Conservation (phyloP, 2,113 vertebrate genomes). For the Cinclus mexicanus region DNA sequence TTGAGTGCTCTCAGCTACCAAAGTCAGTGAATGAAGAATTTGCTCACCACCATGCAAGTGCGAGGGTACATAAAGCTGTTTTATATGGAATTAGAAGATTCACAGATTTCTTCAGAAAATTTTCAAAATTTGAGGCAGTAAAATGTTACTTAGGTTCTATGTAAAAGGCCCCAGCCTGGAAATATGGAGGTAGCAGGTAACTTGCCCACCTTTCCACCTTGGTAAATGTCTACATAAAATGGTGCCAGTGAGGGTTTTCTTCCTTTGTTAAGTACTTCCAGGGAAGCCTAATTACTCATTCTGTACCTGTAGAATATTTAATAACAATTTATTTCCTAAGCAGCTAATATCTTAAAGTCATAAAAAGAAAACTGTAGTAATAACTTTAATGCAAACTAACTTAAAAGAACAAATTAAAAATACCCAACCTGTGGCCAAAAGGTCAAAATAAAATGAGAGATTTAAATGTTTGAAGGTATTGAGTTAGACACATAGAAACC, state of each 20-base stretch:
- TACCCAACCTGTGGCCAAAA: neutral
- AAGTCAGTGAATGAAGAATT: slow-evolving; percentile 20
- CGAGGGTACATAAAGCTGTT: neutral
- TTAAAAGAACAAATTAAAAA: neutral
- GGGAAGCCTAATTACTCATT: neutral
- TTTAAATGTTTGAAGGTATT: neutral
- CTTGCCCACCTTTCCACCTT: neutral
- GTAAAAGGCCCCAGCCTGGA: neutral
- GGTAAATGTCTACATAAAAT: neutral
- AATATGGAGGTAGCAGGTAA: neutral
- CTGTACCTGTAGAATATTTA: neutral
- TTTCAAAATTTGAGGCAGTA: neutral
- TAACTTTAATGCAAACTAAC: neutral
- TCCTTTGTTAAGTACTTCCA: neutral
- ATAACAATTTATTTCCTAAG: neutral
- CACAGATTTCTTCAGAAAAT: neutral
- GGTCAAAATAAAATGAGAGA: neutral
- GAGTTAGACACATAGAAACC: neutral
- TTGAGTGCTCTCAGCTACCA: neutral
- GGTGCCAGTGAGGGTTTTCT: neutral
- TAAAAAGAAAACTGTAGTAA: neutral
- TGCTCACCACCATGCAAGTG: neutral
- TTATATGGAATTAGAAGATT: neutral
- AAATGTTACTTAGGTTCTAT: neutral
- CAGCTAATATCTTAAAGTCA: neutral